Conservation (phyloP, 2,797 vertebrate species). For the Enteromius fasciolatus region DNA sequence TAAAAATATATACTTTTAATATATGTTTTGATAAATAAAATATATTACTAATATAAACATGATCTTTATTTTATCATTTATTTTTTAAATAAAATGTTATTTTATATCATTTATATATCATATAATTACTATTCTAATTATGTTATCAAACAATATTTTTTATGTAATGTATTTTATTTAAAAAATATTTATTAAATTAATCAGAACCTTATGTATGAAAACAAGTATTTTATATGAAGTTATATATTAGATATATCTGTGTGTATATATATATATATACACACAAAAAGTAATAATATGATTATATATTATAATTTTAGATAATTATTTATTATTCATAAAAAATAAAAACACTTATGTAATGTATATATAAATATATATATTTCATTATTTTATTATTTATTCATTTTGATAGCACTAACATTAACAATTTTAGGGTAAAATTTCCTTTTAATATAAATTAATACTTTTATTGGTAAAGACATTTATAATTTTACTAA, state of each 20-base stretch:
- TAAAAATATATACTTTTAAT: background rate
- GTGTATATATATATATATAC: too few species aligned
- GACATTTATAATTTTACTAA: background rate
- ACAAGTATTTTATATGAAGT: background rate
- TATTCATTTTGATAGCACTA: background rate
- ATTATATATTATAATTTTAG: background rate
- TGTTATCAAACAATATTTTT: background rate
- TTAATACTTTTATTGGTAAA: background rate
- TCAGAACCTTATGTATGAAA: background rate
- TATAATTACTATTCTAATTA: background rate
- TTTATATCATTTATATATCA: background rate
- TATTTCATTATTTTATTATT: background rate
- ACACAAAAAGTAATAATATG: background rate
- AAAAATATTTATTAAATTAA: too few species aligned
- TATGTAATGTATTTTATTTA: background rate
- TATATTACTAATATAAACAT: background rate
- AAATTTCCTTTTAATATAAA: background rate
- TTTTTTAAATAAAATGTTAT: background rate
- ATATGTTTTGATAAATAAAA: background rate
- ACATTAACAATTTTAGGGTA: background rate
- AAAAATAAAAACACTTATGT: background rate
- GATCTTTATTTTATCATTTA: background rate
- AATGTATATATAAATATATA: background rate
- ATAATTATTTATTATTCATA: background rate
- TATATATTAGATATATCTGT: too few species aligned